Conservation (phyloP, 2,113 vertebrate genomes). For the Nettapus auritus region DNA sequence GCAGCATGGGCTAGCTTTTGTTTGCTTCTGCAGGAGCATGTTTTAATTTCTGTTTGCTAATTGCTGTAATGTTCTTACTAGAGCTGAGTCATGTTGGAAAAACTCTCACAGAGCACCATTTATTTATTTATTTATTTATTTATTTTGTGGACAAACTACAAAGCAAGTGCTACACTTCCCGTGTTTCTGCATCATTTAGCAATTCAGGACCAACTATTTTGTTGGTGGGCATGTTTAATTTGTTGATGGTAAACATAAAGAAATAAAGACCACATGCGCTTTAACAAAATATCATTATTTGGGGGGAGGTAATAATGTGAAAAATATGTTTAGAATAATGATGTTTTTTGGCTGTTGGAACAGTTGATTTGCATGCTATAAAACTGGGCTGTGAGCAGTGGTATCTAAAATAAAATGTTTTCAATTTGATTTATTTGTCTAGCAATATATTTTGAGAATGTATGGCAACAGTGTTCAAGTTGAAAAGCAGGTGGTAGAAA, state of each 20-base stretch:
- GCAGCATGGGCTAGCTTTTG: background rate
- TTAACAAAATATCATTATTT: background rate
- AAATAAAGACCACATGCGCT: background rate
- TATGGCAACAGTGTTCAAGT: background rate
- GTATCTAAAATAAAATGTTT: background rate
- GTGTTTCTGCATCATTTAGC: background rate
- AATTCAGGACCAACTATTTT: background rate
- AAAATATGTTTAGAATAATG: background rate
- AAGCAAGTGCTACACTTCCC: background rate
- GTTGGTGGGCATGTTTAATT: background rate
- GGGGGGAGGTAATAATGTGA: background rate
- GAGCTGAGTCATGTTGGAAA: slow-evolving; percentile 22
- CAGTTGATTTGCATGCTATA: background rate
- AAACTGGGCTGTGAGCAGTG: background rate
- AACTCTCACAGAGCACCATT: background rate
- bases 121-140: background rate
- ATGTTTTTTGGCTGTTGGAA: background rate
- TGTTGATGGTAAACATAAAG: background rate
- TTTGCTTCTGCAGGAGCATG: slow-evolving; percentile 12
- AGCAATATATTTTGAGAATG: background rate
- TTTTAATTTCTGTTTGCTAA: slow-evolving; percentile 1
- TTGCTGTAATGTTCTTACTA: slow-evolving; percentile 9
- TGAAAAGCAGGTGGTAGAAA: background rate
- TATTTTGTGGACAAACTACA: background rate
- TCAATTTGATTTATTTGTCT: background rate